A percentile compares a stretch with the other conserved stretches of the same genome.
These are phyloP conservation scores for Epizoanthus stellaris DNA, from an alignment of 92 coral and sea anemone genomes.

Conservation along the genomic window DNA sequence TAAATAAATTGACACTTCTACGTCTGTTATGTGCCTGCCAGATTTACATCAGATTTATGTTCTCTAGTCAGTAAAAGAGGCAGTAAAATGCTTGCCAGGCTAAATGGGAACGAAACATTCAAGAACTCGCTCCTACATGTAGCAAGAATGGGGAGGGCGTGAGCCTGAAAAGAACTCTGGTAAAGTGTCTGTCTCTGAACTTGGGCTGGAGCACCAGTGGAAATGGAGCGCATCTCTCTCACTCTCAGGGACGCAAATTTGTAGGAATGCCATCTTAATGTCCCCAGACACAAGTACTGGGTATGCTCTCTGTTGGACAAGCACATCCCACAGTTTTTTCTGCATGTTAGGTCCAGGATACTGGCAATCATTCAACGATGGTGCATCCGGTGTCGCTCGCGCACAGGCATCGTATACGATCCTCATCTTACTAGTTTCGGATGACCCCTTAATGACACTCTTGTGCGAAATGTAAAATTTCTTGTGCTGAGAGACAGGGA, in stretches of 20 bases:
- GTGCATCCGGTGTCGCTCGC: slow-evolving; percentile 11
- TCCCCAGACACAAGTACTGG: background rate
- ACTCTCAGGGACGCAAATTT: slow-evolving; percentile 2
- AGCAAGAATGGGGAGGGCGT: background rate
- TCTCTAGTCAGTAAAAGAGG: too few relatives aligned
- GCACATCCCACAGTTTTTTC: slow-evolving; percentile 33
- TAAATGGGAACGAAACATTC: background rate
- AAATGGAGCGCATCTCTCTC: slow-evolving; percentile 46
- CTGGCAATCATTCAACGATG: slow-evolving; percentile 42
- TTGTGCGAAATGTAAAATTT: slow-evolving; percentile 9
- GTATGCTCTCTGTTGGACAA: slow-evolving; percentile 27
- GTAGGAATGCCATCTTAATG: slow-evolving; percentile 12
- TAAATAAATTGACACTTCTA: too few relatives aligned
- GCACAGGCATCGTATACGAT: slow-evolving; percentile 37
- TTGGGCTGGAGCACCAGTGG: slow-evolving; percentile 24
- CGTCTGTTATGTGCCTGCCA: too few relatives aligned
- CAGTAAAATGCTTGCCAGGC: too few relatives aligned
- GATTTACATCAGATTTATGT: too few relatives aligned
- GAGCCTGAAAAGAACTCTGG: slow-evolving; percentile 36
- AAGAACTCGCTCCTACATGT: slow-evolving; percentile 2
- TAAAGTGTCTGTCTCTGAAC: background rate
- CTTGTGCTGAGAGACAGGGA: background rate
- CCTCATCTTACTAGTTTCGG: background rate
- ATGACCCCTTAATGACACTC: background rate
- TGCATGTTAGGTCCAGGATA: slow-evolving; percentile 36